Base-by-base conservation (phyloP, 2,888 invertebrate genomes). In the Creontiades dilutus region DNA sequence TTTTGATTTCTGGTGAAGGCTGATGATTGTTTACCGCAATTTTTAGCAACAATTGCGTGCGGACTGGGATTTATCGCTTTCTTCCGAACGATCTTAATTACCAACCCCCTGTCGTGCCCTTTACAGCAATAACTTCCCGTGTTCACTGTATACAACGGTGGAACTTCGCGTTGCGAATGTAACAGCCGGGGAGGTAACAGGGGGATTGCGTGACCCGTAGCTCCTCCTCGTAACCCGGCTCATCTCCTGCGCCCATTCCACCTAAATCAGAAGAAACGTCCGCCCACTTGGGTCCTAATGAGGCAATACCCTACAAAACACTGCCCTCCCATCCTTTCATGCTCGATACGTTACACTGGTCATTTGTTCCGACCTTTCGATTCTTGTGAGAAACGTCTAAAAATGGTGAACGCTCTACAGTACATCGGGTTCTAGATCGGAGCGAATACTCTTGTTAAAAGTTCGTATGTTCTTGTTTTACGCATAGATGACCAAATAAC, bases 271-370 rank as follows among this genome's bases (percentile, higher is more conserved):
- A 28, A 28, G 78, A 46, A 46, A 27, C 47, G 46, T 46, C 78
- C 78, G 46, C 78, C 78, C 78, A 78, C 78, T 46, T 47, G 37
- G 78, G 1, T 78, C 78, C 78, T 78, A 78, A 78, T 78, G 78
- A 46, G 78, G 78, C 47, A 78, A 78, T 47, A 47, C 78, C 5
- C 78, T n/a, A 57, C 57, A n/a, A 16, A 4, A 19, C 57, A 2
- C 57, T n/a, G 9, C 57, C 37, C 7, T 37, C 37, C 37, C 19
- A 78, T 46, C 37, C 46, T 47, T 78, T 37, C 37, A 78, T 27
- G 4, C 78, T 46, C 14, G 28, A 27, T 9, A 27, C 75, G 2
- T 19, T 12, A 27, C 75, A 75, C 4, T 16, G 23, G 19, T 11
- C n/a, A 75, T 28, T 12, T n/a, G 12, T 12, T 28, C 28, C 28